These are phyloP conservation scores for Lateolabrax maculatus DNA, from an alignment of 2,797 vertebrate species.

Conservation along the genomic window DNA sequence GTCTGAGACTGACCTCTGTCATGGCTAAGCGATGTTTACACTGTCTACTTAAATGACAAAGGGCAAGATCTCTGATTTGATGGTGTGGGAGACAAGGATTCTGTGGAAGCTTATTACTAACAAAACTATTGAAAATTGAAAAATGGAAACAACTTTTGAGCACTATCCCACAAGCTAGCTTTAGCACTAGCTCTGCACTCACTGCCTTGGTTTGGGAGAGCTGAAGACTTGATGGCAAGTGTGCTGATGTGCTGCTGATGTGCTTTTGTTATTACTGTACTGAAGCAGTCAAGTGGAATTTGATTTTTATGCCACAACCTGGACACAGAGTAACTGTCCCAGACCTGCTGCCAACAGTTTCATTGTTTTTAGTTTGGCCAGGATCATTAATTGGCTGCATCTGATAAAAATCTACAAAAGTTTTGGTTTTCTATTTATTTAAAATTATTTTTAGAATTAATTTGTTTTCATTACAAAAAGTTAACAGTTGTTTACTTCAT, in stretches of 20 bases:
- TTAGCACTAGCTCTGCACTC: not conserved
- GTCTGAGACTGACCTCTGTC: conserved; percentile 44
- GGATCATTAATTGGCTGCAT: not conserved
- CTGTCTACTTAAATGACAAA: conserved; percentile 32
- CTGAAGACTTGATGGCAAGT: not conserved
- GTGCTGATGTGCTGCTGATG: not conserved
- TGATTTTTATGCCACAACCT: not conserved
- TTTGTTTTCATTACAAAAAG: not conserved
- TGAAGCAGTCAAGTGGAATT: not conserved
- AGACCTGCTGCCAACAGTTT: not conserved
- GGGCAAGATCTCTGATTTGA: conserved; percentile 28
- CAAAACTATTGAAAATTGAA: conserved; percentile 24
- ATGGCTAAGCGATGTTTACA: conserved; percentile 64
- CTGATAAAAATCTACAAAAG: not conserved
- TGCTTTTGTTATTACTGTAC: not conserved
- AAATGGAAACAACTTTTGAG: not conserved
- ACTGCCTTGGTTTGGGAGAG: not conserved
- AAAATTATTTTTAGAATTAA: not conserved
- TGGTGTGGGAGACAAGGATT: conserved; percentile 10
- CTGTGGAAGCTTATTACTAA: conserved; percentile 60
- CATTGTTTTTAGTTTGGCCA: not conserved
- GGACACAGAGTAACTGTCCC: not conserved
- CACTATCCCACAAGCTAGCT: conserved; percentile 9
- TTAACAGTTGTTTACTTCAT: not conserved
- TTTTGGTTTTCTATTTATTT: not conserved